These are phyloP conservation scores for Oncorhynchus gorbuscha DNA, from an alignment of 2,113 vertebrate genomes.

Conservation along the genomic window DNA sequence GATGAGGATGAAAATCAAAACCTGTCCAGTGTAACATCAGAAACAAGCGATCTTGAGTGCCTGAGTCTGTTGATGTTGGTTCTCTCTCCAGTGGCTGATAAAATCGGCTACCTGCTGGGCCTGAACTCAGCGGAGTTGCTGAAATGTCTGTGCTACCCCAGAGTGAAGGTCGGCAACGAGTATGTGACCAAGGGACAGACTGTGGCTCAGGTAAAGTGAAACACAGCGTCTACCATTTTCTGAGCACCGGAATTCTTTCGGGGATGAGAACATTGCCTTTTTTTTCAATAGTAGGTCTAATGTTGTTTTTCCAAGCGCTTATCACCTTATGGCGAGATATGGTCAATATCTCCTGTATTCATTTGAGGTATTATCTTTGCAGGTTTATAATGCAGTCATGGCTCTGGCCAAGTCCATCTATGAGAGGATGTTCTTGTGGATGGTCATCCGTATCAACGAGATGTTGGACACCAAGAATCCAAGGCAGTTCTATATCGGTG, in stretches of 20 bases:
- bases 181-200: conserved; percentile 68
- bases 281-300: too few relatives aligned
- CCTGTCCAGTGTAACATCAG: too few relatives aligned
- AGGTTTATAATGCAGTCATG: conserved; percentile 63
- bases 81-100: conserved; percentile 60
- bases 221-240: too few relatives aligned
- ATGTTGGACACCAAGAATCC: conserved; percentile 32
- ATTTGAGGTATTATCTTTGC: too few relatives aligned
- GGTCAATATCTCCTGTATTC: too few relatives aligned
- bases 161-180: conserved; percentile 71
- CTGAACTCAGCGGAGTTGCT: conserved; percentile 66
- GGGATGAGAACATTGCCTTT: too few relatives aligned
- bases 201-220: conserved; percentile 54
- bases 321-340: too few relatives aligned
- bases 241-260: too few relatives aligned
- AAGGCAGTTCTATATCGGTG: conserved; percentile 24
- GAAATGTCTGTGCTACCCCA: conserved; percentile 64
- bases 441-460: conserved; percentile 59
- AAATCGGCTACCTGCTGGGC: conserved; percentile 62
- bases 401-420: conserved; percentile 73
- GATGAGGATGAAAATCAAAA: too few relatives aligned
- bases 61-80: not conserved
- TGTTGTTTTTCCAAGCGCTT: too few relatives aligned
- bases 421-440: conserved; percentile 79
- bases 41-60: too few relatives aligned